Base-by-base conservation (phyloP, 2,113 vertebrate species). In the Bambusicola thoracicus region DNA sequence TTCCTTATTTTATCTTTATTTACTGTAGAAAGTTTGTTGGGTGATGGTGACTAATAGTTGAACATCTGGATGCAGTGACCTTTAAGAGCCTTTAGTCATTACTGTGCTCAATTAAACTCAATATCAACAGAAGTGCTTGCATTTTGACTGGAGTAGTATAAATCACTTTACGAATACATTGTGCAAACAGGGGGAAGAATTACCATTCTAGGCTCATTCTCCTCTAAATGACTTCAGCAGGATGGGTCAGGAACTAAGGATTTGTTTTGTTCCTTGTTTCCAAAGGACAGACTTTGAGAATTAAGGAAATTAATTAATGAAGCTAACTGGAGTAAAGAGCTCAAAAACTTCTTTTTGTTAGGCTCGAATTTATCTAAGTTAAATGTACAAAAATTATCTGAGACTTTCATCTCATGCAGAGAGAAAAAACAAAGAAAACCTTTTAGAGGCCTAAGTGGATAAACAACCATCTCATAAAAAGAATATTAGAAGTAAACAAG, bases 1-100 rank as follows among this genome's bases (percentile, higher is more conserved):
- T 98, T 98, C 95, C 96, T 96, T 97, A 96, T 97, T 97, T 97
- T 97, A 98, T 98, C 97, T 98, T 95, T 98, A 98, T 98, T 98
- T 98, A 98, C 97, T 97, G 97, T 97, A 97, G 95, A 97, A 96
- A 96, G 94, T 96, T 97, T 96, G 94, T 97, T 98, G 96, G 97
- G 93, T 87, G 96, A 94, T 96, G 96, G 97, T 98, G 98, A 98
- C 96, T 98, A 98, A 98, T 97, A 97, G 96, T 96, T 90, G 97
- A 97, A 98, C 98, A 98, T 98, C 97, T 98, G 97, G 97, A 97
- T 95, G 95, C 95, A 90, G 89, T 97, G 98, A 98, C 97, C 98
- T 98, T 98, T 97, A 95, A 97, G 97, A 97, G 92, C 95, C 97
- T 96, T 95, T 92, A 97, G 97, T 98, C 96, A 96, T 98, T 97